Percentiles rank a stretch among this genome's conserved stretches.
Conservation (phyloP, 23 tunicate genomes). For the Corella eumyota region DNA sequence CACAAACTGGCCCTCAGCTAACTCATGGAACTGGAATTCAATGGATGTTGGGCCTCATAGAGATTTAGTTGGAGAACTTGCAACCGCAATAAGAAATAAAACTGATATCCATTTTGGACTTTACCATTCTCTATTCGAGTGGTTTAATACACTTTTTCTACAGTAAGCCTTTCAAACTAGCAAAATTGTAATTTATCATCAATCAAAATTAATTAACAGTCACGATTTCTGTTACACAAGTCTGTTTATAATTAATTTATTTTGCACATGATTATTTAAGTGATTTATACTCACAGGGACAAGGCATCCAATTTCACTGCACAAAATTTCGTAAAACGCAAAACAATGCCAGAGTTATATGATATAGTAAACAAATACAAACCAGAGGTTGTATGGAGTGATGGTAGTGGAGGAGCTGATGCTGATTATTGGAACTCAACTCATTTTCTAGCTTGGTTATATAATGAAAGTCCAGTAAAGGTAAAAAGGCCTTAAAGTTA, state of each 20-base stretch:
- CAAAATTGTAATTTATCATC: no score
- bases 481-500: no score
- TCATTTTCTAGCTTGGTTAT: slow-evolving; percentile 74
- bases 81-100: slow-evolving; percentile 39
- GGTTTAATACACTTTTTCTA: slow-evolving; percentile 59
- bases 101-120: slow-evolving; percentile 55
- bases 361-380: slow-evolving; percentile 72
- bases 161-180: no score
- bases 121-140: slow-evolving; percentile 74
- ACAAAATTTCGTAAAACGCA: slow-evolving; percentile 16
- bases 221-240: no score
- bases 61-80: slow-evolving; percentile 82
- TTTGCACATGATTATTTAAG: no score
- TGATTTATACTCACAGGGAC: slow-evolving; percentile 33
- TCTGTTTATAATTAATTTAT: no score
- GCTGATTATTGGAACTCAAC: slow-evolving; percentile 67
- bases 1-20: slow-evolving; percentile 74
- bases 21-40: slow-evolving; percentile 72
- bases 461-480: slow-evolving; percentile 83
- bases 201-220: no score
- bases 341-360: slow-evolving; percentile 72
- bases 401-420: slow-evolving; percentile 55
- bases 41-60: slow-evolving; percentile 68
- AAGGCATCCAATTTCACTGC: slow-evolving; percentile 58
- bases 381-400: slow-evolving; percentile 83